Conservation (phyloP, 2,797 vertebrate genomes). For the Bovichtus variegatus region DNA sequence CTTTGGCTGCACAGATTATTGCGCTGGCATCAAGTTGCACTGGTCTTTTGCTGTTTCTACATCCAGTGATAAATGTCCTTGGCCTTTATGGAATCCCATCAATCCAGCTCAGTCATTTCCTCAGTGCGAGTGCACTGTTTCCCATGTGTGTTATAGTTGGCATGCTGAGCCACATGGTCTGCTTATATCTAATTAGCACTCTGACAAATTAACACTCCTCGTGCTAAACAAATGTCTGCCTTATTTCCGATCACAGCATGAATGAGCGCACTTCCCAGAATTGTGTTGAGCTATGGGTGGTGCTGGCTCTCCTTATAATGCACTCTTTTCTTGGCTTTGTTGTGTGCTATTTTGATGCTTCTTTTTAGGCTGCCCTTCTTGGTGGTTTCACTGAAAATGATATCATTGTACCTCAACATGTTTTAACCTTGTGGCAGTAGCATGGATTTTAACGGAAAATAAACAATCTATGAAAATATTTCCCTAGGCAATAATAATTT, state of each 20-base stretch:
- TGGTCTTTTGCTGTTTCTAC: constrained; percentile 55
- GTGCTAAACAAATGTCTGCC: constrained; percentile 58
- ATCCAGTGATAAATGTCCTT: constrained; percentile 62
- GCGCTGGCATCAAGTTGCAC: constrained; percentile 37
- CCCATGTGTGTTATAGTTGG: constrained; percentile 65
- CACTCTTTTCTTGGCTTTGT: constrained; percentile 3
- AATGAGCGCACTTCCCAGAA: constrained; percentile 49
- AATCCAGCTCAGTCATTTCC: constrained; percentile 54
- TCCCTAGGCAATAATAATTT: not conserved
- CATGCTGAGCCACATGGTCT: constrained; percentile 39
- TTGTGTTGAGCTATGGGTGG: constrained; percentile 15
- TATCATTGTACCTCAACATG: not conserved
- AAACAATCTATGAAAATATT: constrained; percentile 26
- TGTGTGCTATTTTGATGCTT: not conserved
- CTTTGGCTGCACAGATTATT: constrained; percentile 54
- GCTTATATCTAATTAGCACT: constrained; percentile 63
- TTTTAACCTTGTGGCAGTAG: not conserved
- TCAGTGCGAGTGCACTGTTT: constrained; percentile 30
- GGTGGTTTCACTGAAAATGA: not conserved
- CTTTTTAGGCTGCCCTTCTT: not conserved
- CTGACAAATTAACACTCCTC: constrained; percentile 67
- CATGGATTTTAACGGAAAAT: not conserved
- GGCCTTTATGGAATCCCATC: constrained; percentile 62
- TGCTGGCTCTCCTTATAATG: constrained; percentile 14
- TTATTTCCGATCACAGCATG: constrained; percentile 48